Evolutionary conservation across 1,140 invertebrate species (phyloP).

Genomic region (Macrocentrus cingulum): DNA sequence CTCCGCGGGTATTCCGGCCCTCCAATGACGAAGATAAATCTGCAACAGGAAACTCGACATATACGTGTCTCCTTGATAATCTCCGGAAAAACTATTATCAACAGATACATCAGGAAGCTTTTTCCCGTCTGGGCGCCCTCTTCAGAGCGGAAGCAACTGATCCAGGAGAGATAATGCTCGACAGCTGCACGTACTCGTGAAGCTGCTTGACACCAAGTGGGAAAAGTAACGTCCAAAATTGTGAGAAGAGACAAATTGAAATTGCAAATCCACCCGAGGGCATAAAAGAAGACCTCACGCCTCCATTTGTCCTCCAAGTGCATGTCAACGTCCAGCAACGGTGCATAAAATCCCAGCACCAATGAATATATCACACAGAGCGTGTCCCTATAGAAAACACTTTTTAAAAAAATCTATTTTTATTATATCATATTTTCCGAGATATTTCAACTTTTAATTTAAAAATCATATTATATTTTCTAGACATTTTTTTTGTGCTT

Average conservation of each 20-base stretch:
- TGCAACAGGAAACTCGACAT: too few species aligned
- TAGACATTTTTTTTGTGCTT: too few species aligned
- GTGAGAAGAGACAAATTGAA: conserved; percentile 23
- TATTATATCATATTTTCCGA: too few species aligned
- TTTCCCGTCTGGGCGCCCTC: background rate
- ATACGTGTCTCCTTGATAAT: too few species aligned
- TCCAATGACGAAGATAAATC: background rate
- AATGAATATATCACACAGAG: conserved; percentile 8
- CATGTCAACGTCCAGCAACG: too few species aligned
- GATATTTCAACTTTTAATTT: too few species aligned
- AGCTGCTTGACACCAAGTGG: background rate
- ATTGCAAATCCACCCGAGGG: conserved; percentile 21
- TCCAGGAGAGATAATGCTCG: conserved; percentile 1
- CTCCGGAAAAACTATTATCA: background rate
- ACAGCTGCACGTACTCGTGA: background rate
- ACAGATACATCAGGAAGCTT: background rate
- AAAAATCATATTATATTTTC: too few species aligned
- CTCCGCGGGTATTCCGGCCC: too few species aligned
- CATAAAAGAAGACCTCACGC: conserved; percentile 3
- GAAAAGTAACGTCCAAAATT: background rate
- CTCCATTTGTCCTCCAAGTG: conserved; percentile 18
- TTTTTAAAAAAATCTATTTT: too few species aligned
- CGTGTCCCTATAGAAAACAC: too few species aligned
- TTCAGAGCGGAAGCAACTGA: background rate
- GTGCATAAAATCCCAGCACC: conserved; percentile 7